Percentiles rank a stretch among this genome's conserved stretches.
Conservation (phyloP, 2,113 vertebrate species). For the Pollachius pollachius region DNA sequence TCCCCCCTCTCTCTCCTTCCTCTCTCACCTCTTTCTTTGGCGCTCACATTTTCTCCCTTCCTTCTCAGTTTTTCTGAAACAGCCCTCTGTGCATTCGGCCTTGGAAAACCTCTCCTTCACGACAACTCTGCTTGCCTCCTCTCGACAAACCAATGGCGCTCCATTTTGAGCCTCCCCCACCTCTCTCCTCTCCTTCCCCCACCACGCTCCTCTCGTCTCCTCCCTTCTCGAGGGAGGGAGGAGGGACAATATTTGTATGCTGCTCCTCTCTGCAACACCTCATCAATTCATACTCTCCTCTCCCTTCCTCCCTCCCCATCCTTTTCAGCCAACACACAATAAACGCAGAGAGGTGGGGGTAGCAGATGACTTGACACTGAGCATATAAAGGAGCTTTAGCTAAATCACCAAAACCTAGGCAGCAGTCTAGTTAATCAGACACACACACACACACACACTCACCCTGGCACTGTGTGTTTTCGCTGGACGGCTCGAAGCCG, state of each 20-base stretch:
- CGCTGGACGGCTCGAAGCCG: conserved; percentile 86
- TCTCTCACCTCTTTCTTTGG: conserved; percentile 11
- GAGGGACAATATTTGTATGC: conserved; percentile 70
- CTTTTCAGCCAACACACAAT: conserved; percentile 65
- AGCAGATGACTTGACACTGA: conserved; percentile 50
- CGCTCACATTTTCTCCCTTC: conserved; percentile 9
- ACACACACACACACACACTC: conserved; percentile 47
- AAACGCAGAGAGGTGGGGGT: conserved; percentile 60
- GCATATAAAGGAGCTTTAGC: conserved; percentile 57
- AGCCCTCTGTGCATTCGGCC: conserved; percentile 35
- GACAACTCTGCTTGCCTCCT: conserved; percentile 50
- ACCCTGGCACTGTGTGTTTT: conserved; percentile 92
- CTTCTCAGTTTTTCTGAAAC: conserved; percentile 15
- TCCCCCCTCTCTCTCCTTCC: conserved; percentile 27
- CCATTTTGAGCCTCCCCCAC: conserved; percentile 40
- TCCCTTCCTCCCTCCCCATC: conserved; percentile 34
- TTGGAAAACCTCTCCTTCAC: conserved; percentile 31
- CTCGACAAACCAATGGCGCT: conserved; percentile 15
- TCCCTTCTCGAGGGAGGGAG: conserved; percentile 30
- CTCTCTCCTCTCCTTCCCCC: conserved; percentile 50
- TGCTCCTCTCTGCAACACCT: conserved; percentile 68
- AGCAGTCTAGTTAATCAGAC: not conserved
- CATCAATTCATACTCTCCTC: conserved; percentile 73
- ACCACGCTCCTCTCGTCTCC: conserved; percentile 41
- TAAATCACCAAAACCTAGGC: conserved; percentile 50